These are phyloP conservation scores for Epinephelus malabaricus DNA, from an alignment of 2,797 vertebrate species.

Conservation along the genomic window DNA sequence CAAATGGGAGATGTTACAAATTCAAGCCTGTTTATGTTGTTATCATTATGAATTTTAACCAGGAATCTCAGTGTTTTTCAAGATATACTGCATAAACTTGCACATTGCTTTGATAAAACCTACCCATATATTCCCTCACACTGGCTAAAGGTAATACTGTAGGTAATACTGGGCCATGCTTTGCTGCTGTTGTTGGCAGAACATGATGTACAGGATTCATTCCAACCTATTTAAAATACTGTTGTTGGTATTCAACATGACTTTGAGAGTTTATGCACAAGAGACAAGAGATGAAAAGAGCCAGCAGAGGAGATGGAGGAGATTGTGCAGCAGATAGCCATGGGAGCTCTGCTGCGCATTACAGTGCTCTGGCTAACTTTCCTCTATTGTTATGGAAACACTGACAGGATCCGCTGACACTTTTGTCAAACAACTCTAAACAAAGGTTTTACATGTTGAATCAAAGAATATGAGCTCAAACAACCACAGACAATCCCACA, in stretches of 20 bases:
- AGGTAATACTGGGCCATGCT: neutral
- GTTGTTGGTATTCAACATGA: slow-evolving; percentile 33
- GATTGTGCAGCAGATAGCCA: slow-evolving; percentile 54
- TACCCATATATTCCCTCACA: neutral
- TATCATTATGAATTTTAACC: too few relatives aligned
- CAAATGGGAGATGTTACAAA: too few relatives aligned
- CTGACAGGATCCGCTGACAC: slow-evolving; percentile 15
- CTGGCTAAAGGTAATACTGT: neutral
- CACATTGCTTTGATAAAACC: too few relatives aligned
- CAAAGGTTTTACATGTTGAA: slow-evolving; percentile 31
- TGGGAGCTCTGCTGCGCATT: slow-evolving; percentile 29
- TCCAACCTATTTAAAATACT: slow-evolving; percentile 46
- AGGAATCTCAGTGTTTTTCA: too few relatives aligned
- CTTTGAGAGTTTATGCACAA: slow-evolving; percentile 57
- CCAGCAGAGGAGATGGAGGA: slow-evolving; percentile 46
- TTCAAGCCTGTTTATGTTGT: too few relatives aligned
- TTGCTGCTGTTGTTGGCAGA: slow-evolving; percentile 29
- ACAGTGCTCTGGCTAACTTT: slow-evolving; percentile 36
- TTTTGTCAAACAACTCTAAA: slow-evolving; percentile 44
- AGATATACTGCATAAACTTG: too few relatives aligned
- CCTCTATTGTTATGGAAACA: slow-evolving; percentile 43
- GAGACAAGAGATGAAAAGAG: slow-evolving; percentile 66
- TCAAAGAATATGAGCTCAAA: slow-evolving; percentile 37
- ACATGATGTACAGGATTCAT: slow-evolving; percentile 20
- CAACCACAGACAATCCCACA: neutral